These are phyloP conservation scores for Pangasius larnaudii DNA, from an alignment of 2,797 vertebrate genomes.

Conservation along the genomic window DNA sequence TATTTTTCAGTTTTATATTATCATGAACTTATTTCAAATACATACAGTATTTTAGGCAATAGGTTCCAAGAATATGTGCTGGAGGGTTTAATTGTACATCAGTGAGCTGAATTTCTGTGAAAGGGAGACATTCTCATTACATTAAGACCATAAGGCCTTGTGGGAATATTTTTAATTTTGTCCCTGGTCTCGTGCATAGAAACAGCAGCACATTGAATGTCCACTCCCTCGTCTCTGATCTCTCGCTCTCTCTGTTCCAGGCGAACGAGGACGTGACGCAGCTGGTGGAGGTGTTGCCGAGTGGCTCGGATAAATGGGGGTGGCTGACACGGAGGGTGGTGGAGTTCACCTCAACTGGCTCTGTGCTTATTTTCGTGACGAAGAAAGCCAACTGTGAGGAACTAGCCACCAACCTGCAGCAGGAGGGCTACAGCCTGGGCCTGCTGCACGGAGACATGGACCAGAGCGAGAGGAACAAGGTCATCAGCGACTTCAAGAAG, in stretches of 20 bases:
- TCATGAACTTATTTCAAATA: too few relatives aligned
- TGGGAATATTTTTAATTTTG: not conserved
- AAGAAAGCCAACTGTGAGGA: slow-evolving; percentile 96
- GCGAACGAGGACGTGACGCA: slow-evolving; percentile 98
- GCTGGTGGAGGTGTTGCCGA: slow-evolving; percentile 88
- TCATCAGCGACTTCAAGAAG: slow-evolving; percentile 98
- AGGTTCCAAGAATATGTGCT: not conserved
- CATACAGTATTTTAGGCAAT: not conserved
- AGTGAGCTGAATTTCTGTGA: not conserved
- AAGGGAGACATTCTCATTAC: not conserved
- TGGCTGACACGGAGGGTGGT: slow-evolving; percentile 93
- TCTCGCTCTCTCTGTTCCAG: slow-evolving; percentile 66
- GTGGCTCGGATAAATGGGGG: slow-evolving; percentile 89
- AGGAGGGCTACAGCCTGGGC: slow-evolving; percentile 93
- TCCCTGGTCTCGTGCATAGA: not conserved
- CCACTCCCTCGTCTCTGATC: not conserved
- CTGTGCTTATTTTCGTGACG: slow-evolving; percentile 95
- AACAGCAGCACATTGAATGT: not conserved
- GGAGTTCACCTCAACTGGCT: slow-evolving; percentile 94
- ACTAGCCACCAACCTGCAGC: slow-evolving; percentile 89
- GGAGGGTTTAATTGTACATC: not conserved
- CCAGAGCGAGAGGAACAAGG: slow-evolving; percentile 98
- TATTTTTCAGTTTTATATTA: not conserved
- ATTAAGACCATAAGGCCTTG: not conserved
- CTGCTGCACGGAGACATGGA: slow-evolving; percentile 98